Evolutionary conservation across 2,113 vertebrate genomes (phyloP).

Genomic region (Deroptyus accipitrinus): DNA sequence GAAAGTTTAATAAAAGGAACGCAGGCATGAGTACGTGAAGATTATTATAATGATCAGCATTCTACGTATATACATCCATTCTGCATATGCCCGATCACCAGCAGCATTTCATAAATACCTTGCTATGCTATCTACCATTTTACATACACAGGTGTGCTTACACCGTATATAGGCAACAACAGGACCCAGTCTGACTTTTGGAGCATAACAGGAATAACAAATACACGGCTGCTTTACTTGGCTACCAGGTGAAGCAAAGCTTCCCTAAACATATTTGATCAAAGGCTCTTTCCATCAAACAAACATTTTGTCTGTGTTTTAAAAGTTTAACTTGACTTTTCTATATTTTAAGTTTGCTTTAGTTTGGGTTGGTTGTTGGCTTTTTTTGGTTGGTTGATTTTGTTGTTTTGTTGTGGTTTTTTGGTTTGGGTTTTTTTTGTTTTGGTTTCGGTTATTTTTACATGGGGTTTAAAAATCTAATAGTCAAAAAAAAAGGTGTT

Average conservation of each 20-base stretch:
- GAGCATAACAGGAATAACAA: constrained; percentile 28
- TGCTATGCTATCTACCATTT: neutral
- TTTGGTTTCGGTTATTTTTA: neutral
- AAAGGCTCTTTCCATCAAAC: constrained; percentile 56
- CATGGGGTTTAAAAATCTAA: neutral
- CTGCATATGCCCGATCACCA: neutral
- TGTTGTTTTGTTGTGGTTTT: neutral
- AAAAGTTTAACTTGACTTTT: neutral
- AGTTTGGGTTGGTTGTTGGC: neutral
- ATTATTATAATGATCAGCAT: neutral
- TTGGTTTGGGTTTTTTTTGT: neutral
- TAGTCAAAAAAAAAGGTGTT: neutral
- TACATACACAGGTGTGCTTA: neutral
- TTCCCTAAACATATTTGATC: constrained; percentile 64
- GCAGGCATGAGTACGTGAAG: neutral
- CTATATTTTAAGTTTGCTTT: neutral
- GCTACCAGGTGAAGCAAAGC: constrained; percentile 21
- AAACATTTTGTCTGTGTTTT: constrained; percentile 33
- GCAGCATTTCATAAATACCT: neutral
- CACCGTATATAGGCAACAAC: neutral
- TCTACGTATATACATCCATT: neutral
- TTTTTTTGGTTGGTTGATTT: neutral
- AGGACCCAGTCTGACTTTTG: neutral
- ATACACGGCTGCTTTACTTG: constrained; percentile 18
- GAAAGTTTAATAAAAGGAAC: neutral